phyloP scores from a whole-genome alignment of 2,888 invertebrate species.

The Tribolium freemani region DNA sequence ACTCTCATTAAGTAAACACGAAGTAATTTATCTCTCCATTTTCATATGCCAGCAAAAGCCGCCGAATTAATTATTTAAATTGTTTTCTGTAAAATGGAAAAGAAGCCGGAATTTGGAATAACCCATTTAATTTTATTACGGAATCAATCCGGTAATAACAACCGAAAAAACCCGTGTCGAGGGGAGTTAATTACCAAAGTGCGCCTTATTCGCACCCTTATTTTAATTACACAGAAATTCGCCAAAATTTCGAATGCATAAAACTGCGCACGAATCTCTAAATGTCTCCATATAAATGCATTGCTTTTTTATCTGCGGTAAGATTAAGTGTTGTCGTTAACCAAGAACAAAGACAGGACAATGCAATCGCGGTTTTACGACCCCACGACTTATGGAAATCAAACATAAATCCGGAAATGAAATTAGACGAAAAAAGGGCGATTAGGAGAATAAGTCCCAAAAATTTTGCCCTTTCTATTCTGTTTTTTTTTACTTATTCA shows the following conservation, averaged over 20 bases:
- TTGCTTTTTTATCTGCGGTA: constrained; percentile 37
- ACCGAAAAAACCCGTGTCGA: background rate
- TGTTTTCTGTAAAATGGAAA: background rate
- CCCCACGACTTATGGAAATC: background rate
- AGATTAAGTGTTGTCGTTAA: constrained; percentile 38
- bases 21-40: background rate
- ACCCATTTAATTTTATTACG: constrained; percentile 8
- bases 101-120: background rate
- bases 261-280: background rate
- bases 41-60: background rate
- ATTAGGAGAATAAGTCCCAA: too few relatives aligned
- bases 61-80: background rate
- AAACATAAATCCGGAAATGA: background rate
- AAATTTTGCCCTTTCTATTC: too few relatives aligned
- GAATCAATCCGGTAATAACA: background rate
- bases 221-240: constrained; percentile 4
- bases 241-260: background rate
- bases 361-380: background rate
- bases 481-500: too few relatives aligned
- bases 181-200: constrained; percentile 18
- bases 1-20: too few relatives aligned
- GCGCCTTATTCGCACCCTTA: background rate
- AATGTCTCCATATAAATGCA: constrained; percentile 43
- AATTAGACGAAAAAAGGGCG: background rate
- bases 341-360: constrained; percentile 23